Base-by-base conservation (phyloP, 2,113 vertebrate species). In the Aramus guarauna region DNA sequence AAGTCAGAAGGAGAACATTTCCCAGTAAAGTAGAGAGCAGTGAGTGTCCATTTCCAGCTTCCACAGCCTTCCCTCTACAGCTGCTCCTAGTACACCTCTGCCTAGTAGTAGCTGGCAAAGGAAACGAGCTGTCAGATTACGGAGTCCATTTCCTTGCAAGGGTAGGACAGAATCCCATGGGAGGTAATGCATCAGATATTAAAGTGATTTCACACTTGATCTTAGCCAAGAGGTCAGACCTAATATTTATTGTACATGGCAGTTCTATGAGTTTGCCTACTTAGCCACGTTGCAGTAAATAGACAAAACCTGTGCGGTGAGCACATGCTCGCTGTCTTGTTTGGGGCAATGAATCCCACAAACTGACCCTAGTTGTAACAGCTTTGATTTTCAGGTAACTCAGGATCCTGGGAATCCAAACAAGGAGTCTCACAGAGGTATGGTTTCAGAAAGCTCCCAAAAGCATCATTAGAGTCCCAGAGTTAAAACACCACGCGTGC, bases 371-470 rank as follows among this genome's bases (percentile, higher is more conserved):
- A 34, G 16, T 34, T 72, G 14, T 69, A 92, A 81, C 18, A 67
- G 41, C 14, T 93, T 75, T 97, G 92, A 93, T 95, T 96, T 96
- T 93, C 73, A 93, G 58, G 56, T 73, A 75, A 71, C 23, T 92
- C 56, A 48, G 55, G 68, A 90, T 87, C 41, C 58, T 27, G 19
- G 73, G 58, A 94, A 92, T 79, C 63, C 52, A 92, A 92, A 80
- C 30, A 53, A 12, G 26, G 15, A 37, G 11, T 79, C 53, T 79
- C 34, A 21, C 82, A 94, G 59, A 92, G 27, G 22, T 72, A 79
- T 69, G 5, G 43, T 81, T 97, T 92, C 59, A 64, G 91, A 96
- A 94, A 83, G 56, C 64, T 78, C 80, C 52, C 26, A 62, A 84
- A 96, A 82, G 9, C 6, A 7, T 59, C 27, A 27, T 9, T 23